Conservation (phyloP, 2,888 invertebrate genomes). For the Tipula helvola region DNA sequence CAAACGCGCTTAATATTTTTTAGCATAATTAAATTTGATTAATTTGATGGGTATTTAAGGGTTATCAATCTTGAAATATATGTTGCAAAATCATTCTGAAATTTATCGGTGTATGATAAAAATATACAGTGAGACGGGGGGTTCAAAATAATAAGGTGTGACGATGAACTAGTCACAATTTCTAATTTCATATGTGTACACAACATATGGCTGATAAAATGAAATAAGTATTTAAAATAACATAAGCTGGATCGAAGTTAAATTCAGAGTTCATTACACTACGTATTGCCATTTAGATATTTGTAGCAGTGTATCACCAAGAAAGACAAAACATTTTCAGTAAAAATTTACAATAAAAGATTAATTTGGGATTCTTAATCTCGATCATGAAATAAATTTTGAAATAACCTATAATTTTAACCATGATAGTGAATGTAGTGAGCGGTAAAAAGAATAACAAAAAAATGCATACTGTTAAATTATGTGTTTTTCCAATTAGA, state of each 20-base stretch:
- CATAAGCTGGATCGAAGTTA: not conserved
- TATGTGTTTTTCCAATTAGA: too few relatives aligned
- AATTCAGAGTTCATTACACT: too few relatives aligned
- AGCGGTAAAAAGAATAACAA: too few relatives aligned
- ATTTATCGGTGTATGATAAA: not conserved
- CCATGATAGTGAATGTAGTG: too few relatives aligned
- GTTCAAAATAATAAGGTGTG: not conserved
- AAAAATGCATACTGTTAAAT: too few relatives aligned
- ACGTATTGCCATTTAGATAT: too few relatives aligned
- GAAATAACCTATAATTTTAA: too few relatives aligned
- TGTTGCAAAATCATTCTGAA: not conserved
- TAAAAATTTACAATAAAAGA: too few relatives aligned
- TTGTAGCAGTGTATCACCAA: too few relatives aligned
- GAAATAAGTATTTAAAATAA: not conserved
- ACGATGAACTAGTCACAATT: not conserved
- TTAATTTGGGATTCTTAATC: too few relatives aligned
- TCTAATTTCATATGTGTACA: not conserved
- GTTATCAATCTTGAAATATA: not conserved
- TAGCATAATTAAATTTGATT: not conserved
- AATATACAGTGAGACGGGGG: not conserved
- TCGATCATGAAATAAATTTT: too few relatives aligned
- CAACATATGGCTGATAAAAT: not conserved
- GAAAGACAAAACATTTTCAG: too few relatives aligned
- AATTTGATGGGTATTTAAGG: constrained; percentile 4
- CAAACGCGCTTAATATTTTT: not conserved